A percentile compares a stretch with the other conserved stretches of the same genome.
Conservation (phyloP, 2,797 vertebrate species). For the Ctenochaetus hawaiiensis region DNA sequence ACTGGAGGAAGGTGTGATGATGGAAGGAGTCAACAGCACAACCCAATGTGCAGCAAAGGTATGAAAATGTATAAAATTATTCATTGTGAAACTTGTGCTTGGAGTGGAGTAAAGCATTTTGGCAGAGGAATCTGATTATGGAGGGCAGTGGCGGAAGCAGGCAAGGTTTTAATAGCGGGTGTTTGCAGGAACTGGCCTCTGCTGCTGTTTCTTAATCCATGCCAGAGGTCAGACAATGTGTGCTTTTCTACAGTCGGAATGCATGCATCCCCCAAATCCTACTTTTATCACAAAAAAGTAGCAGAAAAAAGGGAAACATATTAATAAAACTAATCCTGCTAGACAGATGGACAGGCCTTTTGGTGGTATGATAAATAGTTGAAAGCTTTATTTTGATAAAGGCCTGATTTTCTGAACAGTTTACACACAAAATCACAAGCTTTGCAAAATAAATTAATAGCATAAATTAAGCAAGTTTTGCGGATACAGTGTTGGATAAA, state of each 20-base stretch:
- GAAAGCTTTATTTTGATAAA: constrained; percentile 37
- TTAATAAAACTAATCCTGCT: constrained; percentile 47
- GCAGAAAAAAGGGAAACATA: constrained; percentile 38
- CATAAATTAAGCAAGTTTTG: not conserved
- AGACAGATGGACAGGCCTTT: constrained; percentile 44
- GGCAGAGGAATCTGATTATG: constrained; percentile 60
- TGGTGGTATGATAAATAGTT: constrained; percentile 12
- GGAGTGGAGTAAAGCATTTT: constrained; percentile 52
- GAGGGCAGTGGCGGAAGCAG: constrained; percentile 21
- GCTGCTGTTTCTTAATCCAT: constrained; percentile 53
- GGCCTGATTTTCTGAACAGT: constrained; percentile 10
- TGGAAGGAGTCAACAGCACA: constrained; percentile 21
- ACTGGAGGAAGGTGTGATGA: constrained; percentile 19
- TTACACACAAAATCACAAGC: constrained; percentile 15
- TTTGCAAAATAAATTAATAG: constrained; percentile 10
- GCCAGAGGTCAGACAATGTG: constrained; percentile 55
- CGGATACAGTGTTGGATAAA: constrained; percentile 19
- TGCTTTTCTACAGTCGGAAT: constrained; percentile 22
- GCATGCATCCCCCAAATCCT: constrained; percentile 33
- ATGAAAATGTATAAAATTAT: constrained; percentile 27
- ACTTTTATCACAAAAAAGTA: constrained; percentile 47
- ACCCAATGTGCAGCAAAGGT: constrained; percentile 21
- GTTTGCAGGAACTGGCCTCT: constrained; percentile 42
- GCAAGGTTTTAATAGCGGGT: constrained; percentile 44
- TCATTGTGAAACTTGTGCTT: constrained; percentile 37